Conservation (phyloP, 1,140 invertebrate species). For the Caerostris extrusa region DNA sequence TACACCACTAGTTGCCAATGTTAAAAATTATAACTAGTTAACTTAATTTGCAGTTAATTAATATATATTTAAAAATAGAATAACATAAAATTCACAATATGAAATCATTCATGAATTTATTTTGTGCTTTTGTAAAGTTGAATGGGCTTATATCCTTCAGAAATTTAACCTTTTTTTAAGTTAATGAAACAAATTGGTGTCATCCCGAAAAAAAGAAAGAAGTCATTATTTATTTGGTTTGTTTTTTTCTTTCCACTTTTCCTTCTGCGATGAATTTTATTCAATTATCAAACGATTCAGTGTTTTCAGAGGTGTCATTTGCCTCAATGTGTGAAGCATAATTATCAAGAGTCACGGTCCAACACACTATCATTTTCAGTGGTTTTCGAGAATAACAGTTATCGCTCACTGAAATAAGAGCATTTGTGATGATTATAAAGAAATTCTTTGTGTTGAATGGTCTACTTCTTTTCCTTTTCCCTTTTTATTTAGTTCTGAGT, state of each 20-base stretch:
- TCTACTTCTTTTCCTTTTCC: background rate
- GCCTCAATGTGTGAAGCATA: background rate
- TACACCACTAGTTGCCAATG: no score
- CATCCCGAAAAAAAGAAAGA: background rate
- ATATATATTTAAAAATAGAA: no score
- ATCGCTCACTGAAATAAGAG: background rate
- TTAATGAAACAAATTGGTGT: background rate
- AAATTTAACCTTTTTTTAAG: background rate
- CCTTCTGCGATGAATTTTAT: background rate
- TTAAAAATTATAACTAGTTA: no score
- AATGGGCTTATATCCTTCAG: background rate
- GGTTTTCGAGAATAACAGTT: background rate
- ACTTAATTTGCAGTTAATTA: no score
- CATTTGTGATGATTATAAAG: background rate
- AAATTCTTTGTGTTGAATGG: background rate
- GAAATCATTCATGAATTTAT: no score
- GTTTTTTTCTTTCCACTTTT: background rate
- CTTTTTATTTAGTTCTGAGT: background rate
- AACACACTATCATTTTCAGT: background rate
- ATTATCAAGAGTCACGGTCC: background rate
- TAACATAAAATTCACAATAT: no score
- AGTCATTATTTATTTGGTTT: background rate
- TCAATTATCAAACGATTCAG: background rate
- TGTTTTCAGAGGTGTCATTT: background rate
- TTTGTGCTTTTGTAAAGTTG: background rate